Percentiles rank a stretch among this genome's conserved stretches.
Evolutionary conservation across 2,888 invertebrate genomes (phyloP).

Genomic region (Crepidodera aurea): DNA sequence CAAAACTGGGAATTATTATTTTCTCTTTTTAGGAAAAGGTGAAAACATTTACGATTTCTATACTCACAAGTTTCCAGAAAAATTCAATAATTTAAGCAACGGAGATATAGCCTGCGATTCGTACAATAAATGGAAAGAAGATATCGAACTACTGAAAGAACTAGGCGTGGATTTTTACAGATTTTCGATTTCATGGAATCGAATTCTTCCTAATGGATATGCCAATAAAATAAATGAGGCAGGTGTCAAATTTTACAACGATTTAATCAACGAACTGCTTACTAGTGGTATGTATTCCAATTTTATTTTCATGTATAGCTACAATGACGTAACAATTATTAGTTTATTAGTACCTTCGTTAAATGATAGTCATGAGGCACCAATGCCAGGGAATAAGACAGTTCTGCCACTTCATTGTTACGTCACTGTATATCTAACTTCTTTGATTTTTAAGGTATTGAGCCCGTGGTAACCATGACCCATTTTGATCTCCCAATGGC

Average conservation of each 20-base stretch:
- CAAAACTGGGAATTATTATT: too few relatives aligned
- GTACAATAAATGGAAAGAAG: constrained; percentile 72
- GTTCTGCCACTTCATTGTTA: too few relatives aligned
- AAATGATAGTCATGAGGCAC: too few relatives aligned
- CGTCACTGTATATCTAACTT: background rate
- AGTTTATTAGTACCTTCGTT: too few relatives aligned
- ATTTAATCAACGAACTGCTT: constrained; percentile 74
- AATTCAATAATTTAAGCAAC: constrained; percentile 66
- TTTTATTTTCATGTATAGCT: too few relatives aligned
- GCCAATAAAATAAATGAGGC: constrained; percentile 71
- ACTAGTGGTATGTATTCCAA: too few relatives aligned
- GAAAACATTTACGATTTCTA: constrained; percentile 70
- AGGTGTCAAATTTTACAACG: constrained; percentile 80
- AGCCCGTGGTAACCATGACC: constrained; percentile 70
- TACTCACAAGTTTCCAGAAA: constrained; percentile 62
- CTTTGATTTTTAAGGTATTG: constrained; percentile 58
- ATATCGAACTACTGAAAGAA: constrained; percentile 69
- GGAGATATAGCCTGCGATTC: constrained; percentile 76
- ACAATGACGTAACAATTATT: too few relatives aligned
- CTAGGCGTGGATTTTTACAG: constrained; percentile 73
- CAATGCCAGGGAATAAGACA: too few relatives aligned
- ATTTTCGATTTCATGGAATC: constrained; percentile 79
- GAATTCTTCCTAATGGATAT: constrained; percentile 76
- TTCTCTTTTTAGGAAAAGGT: constrained; percentile 66
- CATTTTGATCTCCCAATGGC: constrained; percentile 58